Evolutionary conservation across 2,888 invertebrate genomes (phyloP).

Genomic region (Tetheella fluctuosa): DNA sequence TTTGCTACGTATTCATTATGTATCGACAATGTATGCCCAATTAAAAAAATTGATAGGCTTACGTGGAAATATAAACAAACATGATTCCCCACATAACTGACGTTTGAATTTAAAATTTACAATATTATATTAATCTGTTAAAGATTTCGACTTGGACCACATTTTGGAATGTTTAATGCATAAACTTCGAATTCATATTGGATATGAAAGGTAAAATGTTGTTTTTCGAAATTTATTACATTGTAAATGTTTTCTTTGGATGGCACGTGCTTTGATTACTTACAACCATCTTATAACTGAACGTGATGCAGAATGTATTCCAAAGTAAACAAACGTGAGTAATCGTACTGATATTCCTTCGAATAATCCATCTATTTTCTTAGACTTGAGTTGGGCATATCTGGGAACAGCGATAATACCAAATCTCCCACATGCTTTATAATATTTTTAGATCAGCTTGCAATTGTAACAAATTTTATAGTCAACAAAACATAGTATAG

Average conservation of each 20-base stretch:
- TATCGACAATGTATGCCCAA: slow-evolving; percentile 2
- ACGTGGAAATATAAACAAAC: too few relatives aligned
- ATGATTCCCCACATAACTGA: too few relatives aligned
- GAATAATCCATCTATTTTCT: slow-evolving; percentile 47
- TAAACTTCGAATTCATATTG: not conserved
- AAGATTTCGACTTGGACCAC: not conserved
- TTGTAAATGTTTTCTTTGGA: slow-evolving; percentile 27
- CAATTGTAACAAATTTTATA: not conserved
- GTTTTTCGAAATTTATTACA: not conserved
- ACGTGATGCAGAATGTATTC: slow-evolving; percentile 52
- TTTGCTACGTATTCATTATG: slow-evolving; percentile 20
- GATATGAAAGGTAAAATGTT: slow-evolving; percentile 6
- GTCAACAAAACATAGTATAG: too few relatives aligned
- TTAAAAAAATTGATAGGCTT: not conserved
- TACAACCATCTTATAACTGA: slow-evolving; percentile 28
- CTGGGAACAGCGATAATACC: slow-evolving; percentile 9
- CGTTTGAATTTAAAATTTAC: too few relatives aligned
- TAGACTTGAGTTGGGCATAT: slow-evolving; percentile 47
- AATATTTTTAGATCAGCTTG: not conserved
- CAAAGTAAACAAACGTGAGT: slow-evolving; percentile 58
- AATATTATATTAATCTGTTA: too few relatives aligned
- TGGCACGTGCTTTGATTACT: slow-evolving; percentile 48
- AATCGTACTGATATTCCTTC: slow-evolving; percentile 50
- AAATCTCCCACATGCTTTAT: not conserved
- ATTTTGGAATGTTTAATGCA: not conserved